These are phyloP conservation scores for Oryzias celebensis DNA, from an alignment of 2,113 vertebrate genomes.

Conservation along the genomic window DNA sequence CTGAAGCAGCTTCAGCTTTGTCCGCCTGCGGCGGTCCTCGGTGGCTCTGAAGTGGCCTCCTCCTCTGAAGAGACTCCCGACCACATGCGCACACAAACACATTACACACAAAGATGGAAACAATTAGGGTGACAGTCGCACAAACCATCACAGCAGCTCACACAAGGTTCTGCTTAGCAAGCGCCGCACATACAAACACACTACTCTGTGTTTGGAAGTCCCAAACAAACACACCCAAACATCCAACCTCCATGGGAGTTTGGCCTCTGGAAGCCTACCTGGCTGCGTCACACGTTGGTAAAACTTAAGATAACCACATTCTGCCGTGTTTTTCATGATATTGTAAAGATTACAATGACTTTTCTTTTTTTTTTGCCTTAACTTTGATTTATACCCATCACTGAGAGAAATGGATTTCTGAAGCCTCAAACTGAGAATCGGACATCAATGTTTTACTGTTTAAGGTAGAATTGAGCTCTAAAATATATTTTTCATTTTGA, in stretches of 20 bases:
- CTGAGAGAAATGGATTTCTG: too few relatives aligned
- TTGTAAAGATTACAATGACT: too few relatives aligned
- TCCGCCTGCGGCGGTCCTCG: slow-evolving; percentile 53
- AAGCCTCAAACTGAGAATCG: too few relatives aligned
- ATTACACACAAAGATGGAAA: slow-evolving; percentile 63
- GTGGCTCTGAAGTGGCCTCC: slow-evolving; percentile 68
- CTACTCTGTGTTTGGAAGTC: slow-evolving; percentile 40
- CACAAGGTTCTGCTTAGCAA: slow-evolving; percentile 64
- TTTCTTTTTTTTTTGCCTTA: too few relatives aligned
- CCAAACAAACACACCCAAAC: slow-evolving; percentile 56
- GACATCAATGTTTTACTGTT: too few relatives aligned
- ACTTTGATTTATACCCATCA: too few relatives aligned
- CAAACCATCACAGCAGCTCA: slow-evolving; percentile 59
- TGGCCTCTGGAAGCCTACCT: not conserved
- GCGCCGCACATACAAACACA: slow-evolving; percentile 48
- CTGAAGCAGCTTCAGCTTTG: slow-evolving; percentile 50
- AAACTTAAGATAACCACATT: not conserved
- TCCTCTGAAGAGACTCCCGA: slow-evolving; percentile 54
- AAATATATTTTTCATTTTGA: not conserved
- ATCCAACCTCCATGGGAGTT: slow-evolving; percentile 36
- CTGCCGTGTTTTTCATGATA: too few relatives aligned
- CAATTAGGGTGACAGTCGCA: slow-evolving; percentile 74
- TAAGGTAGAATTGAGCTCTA: too few relatives aligned
- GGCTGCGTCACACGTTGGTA: not conserved
- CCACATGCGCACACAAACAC: slow-evolving; percentile 41